These are phyloP conservation scores for Harpegnathos saltator DNA, from an alignment of 1,140 invertebrate genomes.

Conservation along the genomic window DNA sequence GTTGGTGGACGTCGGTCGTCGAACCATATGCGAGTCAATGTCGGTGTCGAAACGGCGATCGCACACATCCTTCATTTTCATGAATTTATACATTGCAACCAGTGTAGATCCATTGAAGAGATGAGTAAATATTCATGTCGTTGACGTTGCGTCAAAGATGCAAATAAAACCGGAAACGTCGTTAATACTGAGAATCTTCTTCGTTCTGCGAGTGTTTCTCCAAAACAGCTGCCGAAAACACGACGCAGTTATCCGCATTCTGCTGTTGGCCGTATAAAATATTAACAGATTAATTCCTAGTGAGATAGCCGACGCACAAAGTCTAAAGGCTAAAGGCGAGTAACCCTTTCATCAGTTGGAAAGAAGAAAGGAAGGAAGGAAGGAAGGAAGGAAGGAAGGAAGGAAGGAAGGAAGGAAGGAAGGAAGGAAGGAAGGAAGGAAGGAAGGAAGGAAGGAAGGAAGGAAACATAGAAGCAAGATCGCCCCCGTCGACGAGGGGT, in stretches of 20 bases:
- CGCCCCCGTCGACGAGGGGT: conserved; percentile 73
- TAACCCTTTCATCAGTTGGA: conserved; percentile 41
- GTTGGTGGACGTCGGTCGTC: too few species aligned
- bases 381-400: conserved; percentile 52
- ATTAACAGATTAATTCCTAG: conserved; percentile 72
- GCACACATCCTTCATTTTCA: too few species aligned
- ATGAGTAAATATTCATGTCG: neutral
- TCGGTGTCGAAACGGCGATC: too few species aligned
- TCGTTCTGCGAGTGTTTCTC: neutral
- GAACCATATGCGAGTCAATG: too few species aligned
- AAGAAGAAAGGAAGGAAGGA: conserved; percentile 68
- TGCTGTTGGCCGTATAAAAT: conserved; percentile 55
- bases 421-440: conserved; percentile 67
- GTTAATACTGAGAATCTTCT: neutral
- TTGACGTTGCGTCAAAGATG: conserved; percentile 12
- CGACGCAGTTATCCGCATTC: conserved; percentile 18
- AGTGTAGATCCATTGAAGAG: too few species aligned
- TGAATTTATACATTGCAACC: too few species aligned
- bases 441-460: conserved; percentile 48
- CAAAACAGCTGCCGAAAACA: neutral
- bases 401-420: conserved; percentile 68
- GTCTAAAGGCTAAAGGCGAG: conserved; percentile 1
- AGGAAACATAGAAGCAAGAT: conserved; percentile 72
- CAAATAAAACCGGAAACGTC: neutral
- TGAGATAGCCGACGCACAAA: conserved; percentile 17